Conservation (phyloP, 2,888 invertebrate species). For the Lasius platythorax region DNA sequence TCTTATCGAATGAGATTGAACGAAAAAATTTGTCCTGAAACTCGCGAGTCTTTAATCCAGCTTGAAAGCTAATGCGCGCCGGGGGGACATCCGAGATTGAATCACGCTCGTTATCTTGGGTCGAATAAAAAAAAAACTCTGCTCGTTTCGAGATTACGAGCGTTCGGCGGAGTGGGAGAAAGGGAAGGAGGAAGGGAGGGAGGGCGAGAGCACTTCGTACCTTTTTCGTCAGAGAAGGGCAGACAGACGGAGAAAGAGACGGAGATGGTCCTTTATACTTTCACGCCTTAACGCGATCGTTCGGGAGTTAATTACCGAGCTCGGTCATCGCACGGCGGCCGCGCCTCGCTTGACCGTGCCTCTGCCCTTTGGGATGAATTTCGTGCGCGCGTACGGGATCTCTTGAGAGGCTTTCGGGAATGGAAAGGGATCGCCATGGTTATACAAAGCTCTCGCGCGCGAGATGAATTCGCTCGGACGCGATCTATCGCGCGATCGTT, state of each 20-base stretch:
- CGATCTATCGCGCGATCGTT: constrained; percentile 30
- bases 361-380: constrained; percentile 73
- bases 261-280: constrained; percentile 67
- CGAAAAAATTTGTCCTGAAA: constrained; percentile 6
- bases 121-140: constrained; percentile 31
- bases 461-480: background rate
- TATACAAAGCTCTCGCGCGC: constrained; percentile 2
- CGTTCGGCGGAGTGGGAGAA: constrained; percentile 17
- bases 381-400: constrained; percentile 53
- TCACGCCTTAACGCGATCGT: constrained; percentile 76
- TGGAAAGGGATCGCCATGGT: constrained; percentile 19
- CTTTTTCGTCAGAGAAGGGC: constrained; percentile 1
- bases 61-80: constrained; percentile 61
- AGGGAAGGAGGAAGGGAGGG: background rate
- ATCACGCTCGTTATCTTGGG: constrained; percentile 70
- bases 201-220: constrained; percentile 7
- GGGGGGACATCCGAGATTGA: constrained; percentile 68
- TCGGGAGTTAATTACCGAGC: constrained; percentile 73
- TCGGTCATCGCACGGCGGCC: constrained; percentile 64
- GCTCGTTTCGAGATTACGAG: constrained; percentile 65
- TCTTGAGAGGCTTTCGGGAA: constrained; percentile 47
- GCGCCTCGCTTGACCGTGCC: constrained; percentile 40
- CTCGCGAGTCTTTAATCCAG: constrained; percentile 48
- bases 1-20: background rate
- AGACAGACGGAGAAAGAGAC: constrained; percentile 29